Evolutionary conservation across 2,113 vertebrate species (phyloP).

Genomic region (Triplophysa dalaica): DNA sequence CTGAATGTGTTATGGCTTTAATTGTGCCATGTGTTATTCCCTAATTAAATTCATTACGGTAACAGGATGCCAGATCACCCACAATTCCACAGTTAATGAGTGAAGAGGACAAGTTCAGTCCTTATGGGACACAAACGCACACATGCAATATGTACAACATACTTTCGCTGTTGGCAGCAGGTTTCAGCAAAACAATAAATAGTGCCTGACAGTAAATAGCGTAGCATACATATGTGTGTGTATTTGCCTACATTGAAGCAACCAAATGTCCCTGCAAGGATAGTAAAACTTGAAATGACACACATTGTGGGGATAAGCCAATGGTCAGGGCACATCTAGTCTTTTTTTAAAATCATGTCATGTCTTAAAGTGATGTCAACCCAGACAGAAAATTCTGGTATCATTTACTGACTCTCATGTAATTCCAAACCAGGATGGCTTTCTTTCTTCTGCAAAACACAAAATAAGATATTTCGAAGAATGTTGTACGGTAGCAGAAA

Average conservation of each 20-base stretch:
- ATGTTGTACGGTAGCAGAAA: too few relatives aligned
- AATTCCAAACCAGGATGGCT: too few relatives aligned
- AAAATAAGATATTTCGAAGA: too few relatives aligned
- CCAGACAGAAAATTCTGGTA: too few relatives aligned
- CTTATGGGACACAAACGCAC: conserved; percentile 21
- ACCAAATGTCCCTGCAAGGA: too few relatives aligned
- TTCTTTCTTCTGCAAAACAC: too few relatives aligned
- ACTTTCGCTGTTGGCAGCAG: background rate
- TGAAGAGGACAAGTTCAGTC: conserved; percentile 61
- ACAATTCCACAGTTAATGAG: conserved; percentile 66
- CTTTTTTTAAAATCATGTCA: too few relatives aligned
- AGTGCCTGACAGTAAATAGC: conserved; percentile 24
- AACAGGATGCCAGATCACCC: conserved; percentile 61
- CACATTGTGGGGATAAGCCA: too few relatives aligned
- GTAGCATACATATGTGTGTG: background rate
- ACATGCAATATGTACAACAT: background rate
- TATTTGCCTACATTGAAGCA: background rate
- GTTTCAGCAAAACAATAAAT: conserved; percentile 4
- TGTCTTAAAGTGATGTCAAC: too few relatives aligned
- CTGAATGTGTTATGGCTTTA: conserved; percentile 59
- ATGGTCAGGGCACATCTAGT: too few relatives aligned
- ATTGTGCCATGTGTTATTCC: conserved; percentile 58
- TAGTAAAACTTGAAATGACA: too few relatives aligned
- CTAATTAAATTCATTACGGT: conserved; percentile 69
- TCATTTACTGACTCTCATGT: too few relatives aligned